Conservation (phyloP, 2,888 invertebrate species). For the Stramonita haemastoma region DNA sequence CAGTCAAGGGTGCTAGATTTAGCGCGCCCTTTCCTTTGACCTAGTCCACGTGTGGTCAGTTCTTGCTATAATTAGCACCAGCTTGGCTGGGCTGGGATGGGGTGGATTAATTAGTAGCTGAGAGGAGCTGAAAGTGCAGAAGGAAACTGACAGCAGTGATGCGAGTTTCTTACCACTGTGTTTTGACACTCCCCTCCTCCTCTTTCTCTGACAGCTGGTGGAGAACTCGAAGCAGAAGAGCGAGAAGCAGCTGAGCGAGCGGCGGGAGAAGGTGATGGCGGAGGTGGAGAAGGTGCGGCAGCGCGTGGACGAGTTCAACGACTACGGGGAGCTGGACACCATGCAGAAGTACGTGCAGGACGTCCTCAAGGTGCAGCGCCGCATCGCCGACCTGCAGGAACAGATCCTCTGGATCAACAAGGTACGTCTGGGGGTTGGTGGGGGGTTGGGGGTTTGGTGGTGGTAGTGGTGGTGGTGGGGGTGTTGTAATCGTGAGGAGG, state of each 20-base stretch:
- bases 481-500: too few species aligned
- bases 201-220: conserved; percentile 83
- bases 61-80: too few species aligned
- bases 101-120: too few species aligned
- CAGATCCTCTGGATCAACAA: conserved; percentile 91
- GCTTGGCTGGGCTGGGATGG: too few species aligned
- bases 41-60: too few species aligned
- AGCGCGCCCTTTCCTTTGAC: too few species aligned
- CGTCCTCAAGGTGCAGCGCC: conserved; percentile 86
- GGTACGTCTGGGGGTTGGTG: conserved; percentile 56
- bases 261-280: conserved; percentile 84
- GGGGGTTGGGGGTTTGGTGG: neutral
- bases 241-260: conserved; percentile 87
- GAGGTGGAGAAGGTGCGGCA: conserved; percentile 86
- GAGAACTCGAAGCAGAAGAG: conserved; percentile 90
- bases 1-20: too few species aligned
- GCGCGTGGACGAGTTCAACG: conserved; percentile 87
- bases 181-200: too few species aligned
- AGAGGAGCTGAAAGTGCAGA: too few species aligned
- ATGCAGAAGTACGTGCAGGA: conserved; percentile 87
- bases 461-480: neutral
- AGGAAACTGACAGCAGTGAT: too few species aligned
- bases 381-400: conserved; percentile 86
- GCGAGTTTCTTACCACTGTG: too few species aligned
- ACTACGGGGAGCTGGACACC: conserved; percentile 88